phyloP scores from a whole-genome alignment of 2,113 vertebrate species.

The Isurus oxyrinchus region DNA sequence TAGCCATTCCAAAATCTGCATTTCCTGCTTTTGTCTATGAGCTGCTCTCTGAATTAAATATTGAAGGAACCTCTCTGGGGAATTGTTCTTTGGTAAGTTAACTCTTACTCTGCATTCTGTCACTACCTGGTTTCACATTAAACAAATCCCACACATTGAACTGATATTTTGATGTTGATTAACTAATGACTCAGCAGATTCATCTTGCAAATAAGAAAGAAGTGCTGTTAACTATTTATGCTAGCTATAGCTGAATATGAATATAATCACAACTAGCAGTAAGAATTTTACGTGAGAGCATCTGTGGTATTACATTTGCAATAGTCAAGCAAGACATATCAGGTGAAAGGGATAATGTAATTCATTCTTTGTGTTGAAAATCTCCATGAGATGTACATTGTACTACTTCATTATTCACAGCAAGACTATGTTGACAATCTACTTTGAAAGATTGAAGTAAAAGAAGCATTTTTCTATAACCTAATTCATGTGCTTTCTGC shows the following conservation, averaged over 20 bases:
- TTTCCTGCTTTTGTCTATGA: not conserved
- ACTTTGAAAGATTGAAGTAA: not conserved
- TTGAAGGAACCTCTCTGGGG: not conserved
- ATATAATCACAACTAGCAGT: conserved; percentile 16
- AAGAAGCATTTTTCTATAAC: not conserved
- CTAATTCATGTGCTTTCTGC: not conserved
- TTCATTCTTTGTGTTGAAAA: not conserved
- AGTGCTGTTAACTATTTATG: conserved; percentile 10
- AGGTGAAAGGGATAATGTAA: conserved; percentile 1
- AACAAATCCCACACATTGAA: conserved; percentile 11
- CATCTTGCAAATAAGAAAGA: conserved; percentile 2
- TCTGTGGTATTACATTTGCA: conserved; percentile 30
- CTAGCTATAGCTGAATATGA: not conserved
- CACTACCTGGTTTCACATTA: conserved; percentile 4
- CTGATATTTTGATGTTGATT: not conserved
- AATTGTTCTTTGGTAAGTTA: not conserved
- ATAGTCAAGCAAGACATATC: not conserved
- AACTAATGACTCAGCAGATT: not conserved
- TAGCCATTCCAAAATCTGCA: not conserved
- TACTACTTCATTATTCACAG: not conserved
- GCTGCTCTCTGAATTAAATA: conserved; percentile 1
- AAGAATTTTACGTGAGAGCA: not conserved
- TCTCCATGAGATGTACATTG: not conserved
- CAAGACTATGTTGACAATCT: not conserved
- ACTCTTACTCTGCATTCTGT: not conserved